These are phyloP conservation scores for Liparis tanakae DNA, from an alignment of 2,797 vertebrate genomes.

Conservation along the genomic window DNA sequence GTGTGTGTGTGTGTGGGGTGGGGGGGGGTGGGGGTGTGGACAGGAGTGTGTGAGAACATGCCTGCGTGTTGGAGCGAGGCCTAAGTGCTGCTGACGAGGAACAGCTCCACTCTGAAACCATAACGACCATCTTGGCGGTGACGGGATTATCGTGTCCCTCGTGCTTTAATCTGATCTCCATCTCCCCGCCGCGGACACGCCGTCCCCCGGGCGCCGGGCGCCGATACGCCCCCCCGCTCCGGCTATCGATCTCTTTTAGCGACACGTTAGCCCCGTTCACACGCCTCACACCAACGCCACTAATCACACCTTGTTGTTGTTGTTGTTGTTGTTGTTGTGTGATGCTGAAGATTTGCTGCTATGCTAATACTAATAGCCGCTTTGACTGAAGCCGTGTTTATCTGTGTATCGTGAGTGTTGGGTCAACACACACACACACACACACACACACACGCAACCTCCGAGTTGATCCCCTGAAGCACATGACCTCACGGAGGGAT, in stretches of 20 bases:
- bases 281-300: conserved; percentile 34
- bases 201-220: conserved; percentile 46
- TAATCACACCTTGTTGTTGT: conserved; percentile 48
- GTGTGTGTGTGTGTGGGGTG: conserved; percentile 25
- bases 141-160: conserved; percentile 73
- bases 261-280: conserved; percentile 44
- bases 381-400: conserved; percentile 23
- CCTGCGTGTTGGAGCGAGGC: conserved; percentile 5
- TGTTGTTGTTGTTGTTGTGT: conserved; percentile 54
- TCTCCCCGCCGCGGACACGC: conserved; percentile 55
- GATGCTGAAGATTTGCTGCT: conserved; percentile 34
- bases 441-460: conserved; percentile 3
- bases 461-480: conserved; percentile 13
- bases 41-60: conserved; percentile 30
- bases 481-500: conserved; percentile 28
- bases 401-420: background rate
- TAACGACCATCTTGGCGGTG: conserved; percentile 70
- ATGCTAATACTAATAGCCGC: conserved; percentile 33
- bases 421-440: conserved; percentile 13
- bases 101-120: conserved; percentile 62
- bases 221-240: conserved; percentile 49
- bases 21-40: conserved; percentile 9
- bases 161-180: conserved; percentile 72
- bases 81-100: conserved; percentile 53
- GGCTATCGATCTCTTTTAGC: conserved; percentile 67